These are phyloP conservation scores for Rhamphomyia laevipes DNA, from an alignment of 2,888 invertebrate species.

Conservation along the genomic window DNA sequence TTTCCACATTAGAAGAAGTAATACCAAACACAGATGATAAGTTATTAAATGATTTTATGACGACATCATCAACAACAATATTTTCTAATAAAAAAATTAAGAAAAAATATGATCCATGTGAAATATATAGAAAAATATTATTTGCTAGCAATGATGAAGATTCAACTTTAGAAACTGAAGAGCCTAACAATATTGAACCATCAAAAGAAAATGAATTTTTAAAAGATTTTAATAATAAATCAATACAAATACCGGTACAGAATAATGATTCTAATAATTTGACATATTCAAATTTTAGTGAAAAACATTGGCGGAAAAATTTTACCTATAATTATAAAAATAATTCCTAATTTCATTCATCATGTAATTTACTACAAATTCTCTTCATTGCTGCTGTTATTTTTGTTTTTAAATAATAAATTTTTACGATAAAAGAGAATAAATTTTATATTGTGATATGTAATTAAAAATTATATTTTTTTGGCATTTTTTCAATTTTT, in stretches of 20 bases:
- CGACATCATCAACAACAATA: neutral
- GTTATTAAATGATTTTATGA: slow-evolving; percentile 6
- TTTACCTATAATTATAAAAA: slow-evolving; percentile 12
- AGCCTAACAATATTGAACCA: slow-evolving; percentile 12
- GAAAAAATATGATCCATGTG: slow-evolving; percentile 24
- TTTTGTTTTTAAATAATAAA: too few relatives aligned
- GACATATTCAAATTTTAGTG: slow-evolving; percentile 26
- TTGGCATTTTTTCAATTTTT: too few relatives aligned
- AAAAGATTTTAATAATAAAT: slow-evolving; percentile 2
- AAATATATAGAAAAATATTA: slow-evolving; percentile 27
- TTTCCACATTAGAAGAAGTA: neutral
- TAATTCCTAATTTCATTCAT: neutral
- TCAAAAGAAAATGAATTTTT: neutral
- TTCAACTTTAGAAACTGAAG: slow-evolving; percentile 8
- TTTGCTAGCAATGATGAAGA: slow-evolving; percentile 18
- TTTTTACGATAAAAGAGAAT: too few relatives aligned
- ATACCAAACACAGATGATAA: slow-evolving; percentile 15
- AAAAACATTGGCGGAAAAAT: slow-evolving; percentile 41
- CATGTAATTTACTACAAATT: too few relatives aligned
- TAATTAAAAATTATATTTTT: too few relatives aligned
- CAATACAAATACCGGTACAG: slow-evolving; percentile 8
- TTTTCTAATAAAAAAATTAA: slow-evolving; percentile 15
- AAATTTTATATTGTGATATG: too few relatives aligned
- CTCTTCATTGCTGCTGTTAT: too few relatives aligned
- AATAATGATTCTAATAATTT: slow-evolving; percentile 8